phyloP scores from a whole-genome alignment of 2,797 vertebrate species.

The Manis javanica region DNA sequence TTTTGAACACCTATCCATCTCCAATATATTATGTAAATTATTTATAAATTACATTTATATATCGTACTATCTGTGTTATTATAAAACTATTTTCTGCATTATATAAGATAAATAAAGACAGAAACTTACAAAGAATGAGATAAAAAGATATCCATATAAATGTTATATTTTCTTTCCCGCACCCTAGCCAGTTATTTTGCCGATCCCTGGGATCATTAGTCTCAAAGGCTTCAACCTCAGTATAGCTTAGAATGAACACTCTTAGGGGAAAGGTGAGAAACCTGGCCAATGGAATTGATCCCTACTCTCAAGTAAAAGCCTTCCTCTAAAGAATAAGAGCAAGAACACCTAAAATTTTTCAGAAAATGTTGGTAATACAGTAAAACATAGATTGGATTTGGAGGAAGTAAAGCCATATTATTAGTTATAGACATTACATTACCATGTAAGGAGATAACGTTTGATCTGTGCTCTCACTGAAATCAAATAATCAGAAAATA shows the following conservation, averaged over 20 bases:
- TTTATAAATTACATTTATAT: neutral
- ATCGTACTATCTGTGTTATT: neutral
- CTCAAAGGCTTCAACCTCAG: neutral
- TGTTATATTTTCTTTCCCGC: neutral
- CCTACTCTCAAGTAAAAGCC: neutral
- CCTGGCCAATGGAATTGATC: neutral
- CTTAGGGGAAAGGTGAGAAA: neutral
- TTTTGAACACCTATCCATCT: neutral
- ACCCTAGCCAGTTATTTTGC: neutral
- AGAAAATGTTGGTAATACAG: neutral
- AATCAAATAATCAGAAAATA: constrained; percentile 23
- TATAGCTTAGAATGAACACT: neutral
- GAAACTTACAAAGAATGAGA: neutral
- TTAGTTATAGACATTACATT: neutral
- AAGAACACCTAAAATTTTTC: neutral
- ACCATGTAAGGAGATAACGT: neutral
- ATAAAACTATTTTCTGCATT: neutral
- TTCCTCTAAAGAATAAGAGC: neutral
- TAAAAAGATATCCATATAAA: neutral
- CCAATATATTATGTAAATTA: neutral
- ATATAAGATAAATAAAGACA: neutral
- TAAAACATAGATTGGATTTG: constrained; percentile 30
- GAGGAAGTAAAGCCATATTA: neutral
- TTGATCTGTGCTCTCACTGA: constrained; percentile 26
- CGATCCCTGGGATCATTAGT: neutral